These are phyloP conservation scores for Hololepta plana DNA, from an alignment of 2,888 invertebrate species.

Conservation along the genomic window DNA sequence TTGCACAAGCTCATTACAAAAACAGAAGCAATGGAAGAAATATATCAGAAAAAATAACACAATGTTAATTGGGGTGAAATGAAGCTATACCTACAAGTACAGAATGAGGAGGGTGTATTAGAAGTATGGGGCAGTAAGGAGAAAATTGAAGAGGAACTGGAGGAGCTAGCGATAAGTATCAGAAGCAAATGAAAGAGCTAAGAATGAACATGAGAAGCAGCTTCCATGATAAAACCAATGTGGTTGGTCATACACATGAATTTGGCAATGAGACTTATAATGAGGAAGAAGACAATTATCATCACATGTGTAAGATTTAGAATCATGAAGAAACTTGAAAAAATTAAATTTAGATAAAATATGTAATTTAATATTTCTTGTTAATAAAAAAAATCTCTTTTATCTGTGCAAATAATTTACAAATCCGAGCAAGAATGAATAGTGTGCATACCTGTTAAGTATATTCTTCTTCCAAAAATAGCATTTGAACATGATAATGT, in stretches of 20 bases:
- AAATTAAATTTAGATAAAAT: conserved; percentile 57
- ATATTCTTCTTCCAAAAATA: too few species aligned
- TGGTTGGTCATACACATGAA: conserved; percentile 47
- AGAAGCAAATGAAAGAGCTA: conserved; percentile 62
- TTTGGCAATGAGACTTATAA: conserved; percentile 61
- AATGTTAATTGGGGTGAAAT: conserved; percentile 83
- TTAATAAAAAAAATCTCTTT: too few species aligned
- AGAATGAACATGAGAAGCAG: conserved; percentile 78
- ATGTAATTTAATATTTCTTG: too few species aligned
- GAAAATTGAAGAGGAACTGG: conserved; percentile 51
- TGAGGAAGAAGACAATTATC: conserved; percentile 63
- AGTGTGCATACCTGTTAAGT: too few species aligned
- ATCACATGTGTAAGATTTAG: conserved; percentile 60
- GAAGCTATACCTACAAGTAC: conserved; percentile 82
- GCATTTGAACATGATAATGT: too few species aligned
- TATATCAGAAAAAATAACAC: conserved; percentile 86
- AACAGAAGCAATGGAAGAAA: conserved; percentile 65
- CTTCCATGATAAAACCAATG: conserved; percentile 55
- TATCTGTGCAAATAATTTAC: too few species aligned
- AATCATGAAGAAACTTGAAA: conserved; percentile 67
- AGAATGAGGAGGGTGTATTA: conserved; percentile 59
- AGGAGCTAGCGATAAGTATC: conserved; percentile 55
- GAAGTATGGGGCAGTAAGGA: conserved; percentile 76
- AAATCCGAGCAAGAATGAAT: too few species aligned
- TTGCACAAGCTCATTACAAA: too few species aligned